Evolutionary conservation across 2,888 invertebrate genomes (phyloP), one percentile per base, ranked within the genome.

Genomic region (Amphimallon solstitiale): DNA sequence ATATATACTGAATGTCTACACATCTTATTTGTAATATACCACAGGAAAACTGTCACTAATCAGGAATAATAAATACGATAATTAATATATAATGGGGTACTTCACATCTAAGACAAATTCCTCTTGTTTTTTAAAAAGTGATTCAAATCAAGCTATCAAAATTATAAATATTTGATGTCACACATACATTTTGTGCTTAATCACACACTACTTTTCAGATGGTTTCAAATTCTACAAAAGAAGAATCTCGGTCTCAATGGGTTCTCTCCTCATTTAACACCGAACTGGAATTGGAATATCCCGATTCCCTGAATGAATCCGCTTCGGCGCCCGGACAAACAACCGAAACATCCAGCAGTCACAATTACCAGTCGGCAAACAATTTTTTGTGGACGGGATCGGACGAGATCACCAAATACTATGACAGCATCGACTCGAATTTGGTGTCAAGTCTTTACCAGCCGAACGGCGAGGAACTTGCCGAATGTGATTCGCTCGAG

Each of bases 391-490:
- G 85, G 73, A 68, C 80, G 73, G 78, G 78, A 75, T 49, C 75
- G 69, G 75, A 72, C 62, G 56, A 56, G 40, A 40, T 23, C 23
- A 14, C 56, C 21, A 56, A 12, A n/a, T 90, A 88, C 79, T 90
- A 90, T 78, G 90, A 91, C 80, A 90, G 90, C 80, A 89, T 91
- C 80, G 87, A 88, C 78, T 87, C 85, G 48, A 79, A 80, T 62
- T 72, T 80, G 71, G 75, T 75, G 54, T 84, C 83, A 38, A 84
- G 83, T 70, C 80, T 84, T 61, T 84, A 83, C 73, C 83, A 83
- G 59, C 77, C 79, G 46, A 76, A 82, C 61, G 85, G 85, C 35
- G 87, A 87, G 71, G 86, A 85, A 6, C 76, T 87, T 70, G 86
- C 87, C 43, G 87, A 87, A 70, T 86, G 85, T 75, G 87, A 87